These are phyloP conservation scores for Temnopleurus reevesii DNA, from an alignment of 53 echinoderm and acorn worm species.

Conservation along the genomic window DNA sequence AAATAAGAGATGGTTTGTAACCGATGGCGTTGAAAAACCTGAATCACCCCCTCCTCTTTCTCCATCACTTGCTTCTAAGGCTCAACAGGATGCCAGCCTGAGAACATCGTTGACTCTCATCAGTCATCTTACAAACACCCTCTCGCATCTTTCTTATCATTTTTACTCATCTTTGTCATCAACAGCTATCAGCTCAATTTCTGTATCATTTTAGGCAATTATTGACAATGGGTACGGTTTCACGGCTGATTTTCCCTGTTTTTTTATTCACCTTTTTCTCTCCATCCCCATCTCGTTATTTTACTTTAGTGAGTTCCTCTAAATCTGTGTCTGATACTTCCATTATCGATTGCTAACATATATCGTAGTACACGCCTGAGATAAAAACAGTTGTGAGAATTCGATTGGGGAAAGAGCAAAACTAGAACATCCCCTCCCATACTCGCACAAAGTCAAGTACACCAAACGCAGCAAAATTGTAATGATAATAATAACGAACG, in stretches of 20 bases:
- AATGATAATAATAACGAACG: too few species aligned
- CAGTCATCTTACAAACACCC: slow-evolving; percentile 48
- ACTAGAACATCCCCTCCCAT: too few species aligned
- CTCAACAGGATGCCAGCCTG: neutral
- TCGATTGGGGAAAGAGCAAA: neutral
- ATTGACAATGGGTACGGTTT: slow-evolving; percentile 49
- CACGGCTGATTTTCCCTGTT: slow-evolving; percentile 41
- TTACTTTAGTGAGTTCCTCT: neutral
- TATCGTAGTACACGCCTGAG: neutral
- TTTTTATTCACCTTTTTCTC: too few species aligned
- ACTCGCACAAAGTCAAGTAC: neutral
- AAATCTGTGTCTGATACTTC: neutral
- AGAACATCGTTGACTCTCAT: slow-evolving; percentile 45
- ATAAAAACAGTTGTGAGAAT: neutral
- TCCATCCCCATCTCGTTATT: neutral
- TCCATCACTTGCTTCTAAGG: slow-evolving; percentile 2
- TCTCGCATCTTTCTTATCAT: slow-evolving; percentile 21
- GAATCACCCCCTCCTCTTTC: neutral
- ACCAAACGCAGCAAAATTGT: too few species aligned
- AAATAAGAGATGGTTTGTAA: slow-evolving; percentile 34
- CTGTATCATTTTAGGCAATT: slow-evolving; percentile 46
- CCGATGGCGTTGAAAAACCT: neutral
- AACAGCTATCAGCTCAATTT: slow-evolving; percentile 3
- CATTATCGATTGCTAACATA: neutral
- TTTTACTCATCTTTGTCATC: slow-evolving; percentile 36